A percentile compares a stretch with the other conserved stretches of the same genome.
Evolutionary conservation across 2,797 vertebrate genomes (phyloP).

Genomic region (Phoeniculus purpureus): DNA sequence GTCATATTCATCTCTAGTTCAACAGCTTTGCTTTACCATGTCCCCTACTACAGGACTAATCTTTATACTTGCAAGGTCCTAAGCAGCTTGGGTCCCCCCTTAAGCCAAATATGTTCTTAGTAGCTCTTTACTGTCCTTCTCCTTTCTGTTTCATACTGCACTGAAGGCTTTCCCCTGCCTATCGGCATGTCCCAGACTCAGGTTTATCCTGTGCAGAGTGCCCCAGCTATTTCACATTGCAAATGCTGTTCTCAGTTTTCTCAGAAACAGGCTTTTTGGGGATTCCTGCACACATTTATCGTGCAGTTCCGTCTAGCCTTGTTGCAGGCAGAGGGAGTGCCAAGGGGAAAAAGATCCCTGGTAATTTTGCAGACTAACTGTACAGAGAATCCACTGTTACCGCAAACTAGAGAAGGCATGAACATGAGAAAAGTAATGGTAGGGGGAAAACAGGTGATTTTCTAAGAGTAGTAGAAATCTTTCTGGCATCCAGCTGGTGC

Average conservation of each 20-base stretch:
- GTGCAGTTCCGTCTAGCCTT: not conserved
- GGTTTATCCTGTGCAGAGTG: not conserved
- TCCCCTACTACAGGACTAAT: not conserved
- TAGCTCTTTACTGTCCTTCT: not conserved
- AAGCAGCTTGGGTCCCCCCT: not conserved
- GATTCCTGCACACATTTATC: not conserved
- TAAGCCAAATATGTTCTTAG: not conserved
- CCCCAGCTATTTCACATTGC: not conserved
- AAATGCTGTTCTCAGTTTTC: not conserved
- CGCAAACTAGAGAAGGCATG: not conserved
- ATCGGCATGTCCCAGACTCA: not conserved
- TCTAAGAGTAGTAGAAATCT: not conserved
- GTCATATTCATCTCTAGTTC: not conserved
- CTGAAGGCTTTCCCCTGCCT: not conserved
- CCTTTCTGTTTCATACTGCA: not conserved
- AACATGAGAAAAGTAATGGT: not conserved
- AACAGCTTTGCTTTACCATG: not conserved
- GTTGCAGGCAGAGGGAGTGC: not conserved
- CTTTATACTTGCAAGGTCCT: not conserved
- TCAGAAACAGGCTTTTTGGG: not conserved
- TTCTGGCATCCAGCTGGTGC: not conserved
- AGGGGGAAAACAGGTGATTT: not conserved
- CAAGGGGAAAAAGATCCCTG: not conserved
- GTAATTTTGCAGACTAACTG: not conserved
- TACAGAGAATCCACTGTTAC: not conserved